Evolutionary conservation across 2,113 vertebrate genomes (phyloP).

Genomic region (Sterrhoptilus dennistouni): DNA sequence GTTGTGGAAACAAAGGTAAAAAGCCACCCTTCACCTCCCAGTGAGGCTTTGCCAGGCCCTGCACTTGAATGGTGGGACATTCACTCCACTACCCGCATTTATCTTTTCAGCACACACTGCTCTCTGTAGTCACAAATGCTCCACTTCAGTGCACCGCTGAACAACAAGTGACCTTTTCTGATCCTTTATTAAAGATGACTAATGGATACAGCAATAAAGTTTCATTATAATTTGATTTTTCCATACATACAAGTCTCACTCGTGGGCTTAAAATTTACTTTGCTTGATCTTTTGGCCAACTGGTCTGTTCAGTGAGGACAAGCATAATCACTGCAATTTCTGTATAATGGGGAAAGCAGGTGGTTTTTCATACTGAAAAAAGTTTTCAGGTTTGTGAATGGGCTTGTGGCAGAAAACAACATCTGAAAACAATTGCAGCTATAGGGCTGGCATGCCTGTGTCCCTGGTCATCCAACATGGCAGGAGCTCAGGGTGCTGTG

Average conservation of each 20-base stretch:
- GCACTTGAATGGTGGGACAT: slow-evolving; percentile 19
- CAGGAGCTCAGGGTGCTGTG: background rate
- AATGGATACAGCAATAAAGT: slow-evolving; percentile 59
- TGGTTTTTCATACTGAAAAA: background rate
- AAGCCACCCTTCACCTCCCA: slow-evolving; percentile 24
- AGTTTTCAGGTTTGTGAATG: background rate
- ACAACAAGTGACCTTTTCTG: slow-evolving; percentile 62
- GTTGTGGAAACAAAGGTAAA: slow-evolving; percentile 60
- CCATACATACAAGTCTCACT: background rate
- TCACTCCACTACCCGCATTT: slow-evolving; percentile 10
- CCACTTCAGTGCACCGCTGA: slow-evolving; percentile 41
- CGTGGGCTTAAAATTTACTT: background rate
- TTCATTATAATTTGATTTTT: slow-evolving; percentile 54
- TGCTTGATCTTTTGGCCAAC: background rate
- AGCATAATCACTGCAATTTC: background rate
- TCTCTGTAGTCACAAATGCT: slow-evolving; percentile 33
- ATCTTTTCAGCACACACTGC: slow-evolving; percentile 4
- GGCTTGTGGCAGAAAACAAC: background rate
- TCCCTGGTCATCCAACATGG: background rate
- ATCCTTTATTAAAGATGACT: slow-evolving; percentile 50
- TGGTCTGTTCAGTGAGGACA: background rate
- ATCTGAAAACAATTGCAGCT: background rate
- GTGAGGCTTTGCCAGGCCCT: background rate
- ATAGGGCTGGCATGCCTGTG: background rate
- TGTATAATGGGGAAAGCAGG: background rate